Conservation (phyloP, 2,113 vertebrate genomes). For the Prionailurus viverrinus region DNA sequence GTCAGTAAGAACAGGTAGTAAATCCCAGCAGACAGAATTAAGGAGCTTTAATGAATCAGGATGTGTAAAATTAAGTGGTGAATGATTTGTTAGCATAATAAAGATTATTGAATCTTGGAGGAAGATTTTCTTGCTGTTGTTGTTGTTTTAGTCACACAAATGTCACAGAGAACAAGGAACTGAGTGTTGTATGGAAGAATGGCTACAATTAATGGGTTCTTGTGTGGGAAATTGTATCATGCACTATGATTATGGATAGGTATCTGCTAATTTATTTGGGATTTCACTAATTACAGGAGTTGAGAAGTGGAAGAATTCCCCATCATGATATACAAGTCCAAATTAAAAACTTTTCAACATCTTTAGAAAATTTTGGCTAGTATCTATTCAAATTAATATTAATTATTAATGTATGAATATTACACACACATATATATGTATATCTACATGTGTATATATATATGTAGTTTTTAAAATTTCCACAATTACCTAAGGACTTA, state of each 20-base stretch:
- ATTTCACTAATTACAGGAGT: not conserved
- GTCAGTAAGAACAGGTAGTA: not conserved
- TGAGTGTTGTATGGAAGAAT: not conserved
- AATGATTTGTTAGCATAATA: conserved; percentile 31
- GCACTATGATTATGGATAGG: not conserved
- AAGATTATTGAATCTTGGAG: not conserved
- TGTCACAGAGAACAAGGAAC: conserved; percentile 7
- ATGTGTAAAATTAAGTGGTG: not conserved
- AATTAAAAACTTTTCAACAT: not conserved
- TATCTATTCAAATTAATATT: not conserved
- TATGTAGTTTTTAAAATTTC: not conserved
- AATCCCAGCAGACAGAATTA: not conserved
- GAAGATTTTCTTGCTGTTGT: not conserved
- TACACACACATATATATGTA: no score
- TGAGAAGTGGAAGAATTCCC: not conserved
- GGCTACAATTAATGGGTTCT: not conserved
- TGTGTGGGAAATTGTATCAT: not conserved
- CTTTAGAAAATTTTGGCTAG: not conserved
- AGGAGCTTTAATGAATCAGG: not conserved
- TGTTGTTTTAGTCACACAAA: conserved; percentile 39
- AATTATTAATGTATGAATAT: not conserved
- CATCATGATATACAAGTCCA: not conserved
- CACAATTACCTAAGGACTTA: not conserved
- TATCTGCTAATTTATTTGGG: not conserved
- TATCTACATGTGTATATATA: no score